Conservation (phyloP, 2,797 vertebrate species). For the Urosaurus nigricauda region DNA sequence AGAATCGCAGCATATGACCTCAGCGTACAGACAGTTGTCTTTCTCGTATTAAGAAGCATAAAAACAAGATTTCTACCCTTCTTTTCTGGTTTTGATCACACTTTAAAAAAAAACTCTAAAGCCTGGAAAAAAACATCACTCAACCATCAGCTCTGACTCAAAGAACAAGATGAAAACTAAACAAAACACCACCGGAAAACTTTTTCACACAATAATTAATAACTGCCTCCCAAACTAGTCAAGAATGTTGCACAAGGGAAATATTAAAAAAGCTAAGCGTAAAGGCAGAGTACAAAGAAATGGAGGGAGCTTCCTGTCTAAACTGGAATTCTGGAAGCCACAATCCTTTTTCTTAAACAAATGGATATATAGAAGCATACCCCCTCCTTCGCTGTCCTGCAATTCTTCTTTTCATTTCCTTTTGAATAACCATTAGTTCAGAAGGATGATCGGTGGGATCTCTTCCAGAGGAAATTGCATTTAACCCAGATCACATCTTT, state of each 20-base stretch:
- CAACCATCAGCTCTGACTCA: not conserved
- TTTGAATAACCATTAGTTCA: slow-evolving; percentile 18
- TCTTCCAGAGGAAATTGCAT: accelerated
- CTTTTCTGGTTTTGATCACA: slow-evolving; percentile 36
- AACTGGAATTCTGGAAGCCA: accelerated
- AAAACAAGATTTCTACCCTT: not conserved
- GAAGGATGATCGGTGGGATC: slow-evolving; percentile 17
- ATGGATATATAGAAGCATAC: not conserved
- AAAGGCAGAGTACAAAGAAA: not conserved
- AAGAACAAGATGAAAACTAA: not conserved
- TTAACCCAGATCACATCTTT: accelerated
- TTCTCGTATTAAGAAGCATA: not conserved
- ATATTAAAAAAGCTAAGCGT: not conserved
- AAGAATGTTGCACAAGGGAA: not conserved
- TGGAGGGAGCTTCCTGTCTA: accelerated
- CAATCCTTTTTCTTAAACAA: accelerated
- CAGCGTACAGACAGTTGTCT: not conserved
- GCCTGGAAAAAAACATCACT: not conserved
- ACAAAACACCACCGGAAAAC: accelerated
- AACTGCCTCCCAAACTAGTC: not conserved
- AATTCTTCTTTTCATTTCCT: not conserved
- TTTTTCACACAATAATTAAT: slow-evolving; percentile 33
- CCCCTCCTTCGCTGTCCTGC: accelerated
- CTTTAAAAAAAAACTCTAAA: not conserved
- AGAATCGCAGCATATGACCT: not conserved